These are phyloP conservation scores for Bicyclus anynana DNA, from an alignment of 1,140 invertebrate genomes.

Conservation along the genomic window DNA sequence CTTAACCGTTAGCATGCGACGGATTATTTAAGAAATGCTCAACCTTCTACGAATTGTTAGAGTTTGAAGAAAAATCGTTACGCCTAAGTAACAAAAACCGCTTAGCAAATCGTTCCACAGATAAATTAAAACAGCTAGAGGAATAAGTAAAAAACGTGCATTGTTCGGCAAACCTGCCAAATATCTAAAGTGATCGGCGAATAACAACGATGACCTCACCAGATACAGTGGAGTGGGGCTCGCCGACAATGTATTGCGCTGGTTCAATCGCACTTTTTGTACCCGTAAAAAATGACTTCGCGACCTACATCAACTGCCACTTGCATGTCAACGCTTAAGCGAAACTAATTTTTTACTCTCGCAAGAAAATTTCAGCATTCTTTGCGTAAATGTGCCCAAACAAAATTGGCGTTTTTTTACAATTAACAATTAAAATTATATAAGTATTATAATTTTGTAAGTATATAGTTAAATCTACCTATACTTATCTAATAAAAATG, in stretches of 20 bases:
- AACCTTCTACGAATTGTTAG: background rate
- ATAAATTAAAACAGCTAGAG: background rate
- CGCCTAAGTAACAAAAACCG: background rate
- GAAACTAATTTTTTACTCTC: slow-evolving; percentile 3
- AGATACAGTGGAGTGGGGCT: slow-evolving; percentile 15
- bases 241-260: slow-evolving; percentile 31
- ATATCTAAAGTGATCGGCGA: slow-evolving; percentile 1
- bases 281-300: slow-evolving; percentile 46
- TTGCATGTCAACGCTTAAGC: slow-evolving; percentile 17
- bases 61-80: background rate
- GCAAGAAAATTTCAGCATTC: background rate
- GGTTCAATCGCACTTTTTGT: slow-evolving; percentile 50
- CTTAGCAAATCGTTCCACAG: background rate
- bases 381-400: background rate
- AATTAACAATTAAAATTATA: background rate
- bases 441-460: background rate
- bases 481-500: too few relatives aligned
- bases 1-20: background rate
- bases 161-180: slow-evolving; percentile 15
- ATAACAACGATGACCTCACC: slow-evolving; percentile 45
- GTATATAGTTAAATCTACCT: too few relatives aligned
- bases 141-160: slow-evolving; percentile 4
- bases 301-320: slow-evolving; percentile 65
- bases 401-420: background rate
- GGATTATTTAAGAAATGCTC: background rate